Conservation (phyloP, 2,113 vertebrate species). For the Notothenia rossii region DNA sequence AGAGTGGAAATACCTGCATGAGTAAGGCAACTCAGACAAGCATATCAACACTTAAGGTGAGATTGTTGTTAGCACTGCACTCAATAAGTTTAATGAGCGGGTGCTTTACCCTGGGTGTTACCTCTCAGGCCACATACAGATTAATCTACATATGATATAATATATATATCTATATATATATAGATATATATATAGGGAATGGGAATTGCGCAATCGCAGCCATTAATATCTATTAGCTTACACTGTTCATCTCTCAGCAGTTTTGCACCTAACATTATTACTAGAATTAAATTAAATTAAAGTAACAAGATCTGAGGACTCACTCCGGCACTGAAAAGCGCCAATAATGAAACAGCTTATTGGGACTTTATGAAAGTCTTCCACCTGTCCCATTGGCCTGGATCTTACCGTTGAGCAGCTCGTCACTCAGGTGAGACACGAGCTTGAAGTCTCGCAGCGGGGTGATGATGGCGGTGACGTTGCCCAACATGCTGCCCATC, state of each 20-base stretch:
- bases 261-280: no score
- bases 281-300: no score
- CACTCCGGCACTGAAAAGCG: not conserved
- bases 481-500: slow-evolving; percentile 96
- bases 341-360: not conserved
- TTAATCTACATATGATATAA: no score
- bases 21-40: no score
- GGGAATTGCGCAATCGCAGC: not conserved
- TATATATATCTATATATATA: not conserved
- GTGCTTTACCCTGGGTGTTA: no score
- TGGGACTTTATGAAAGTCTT: not conserved
- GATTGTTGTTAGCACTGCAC: no score
- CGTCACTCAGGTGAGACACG: slow-evolving; percentile 83
- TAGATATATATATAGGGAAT: not conserved
- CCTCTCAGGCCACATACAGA: no score
- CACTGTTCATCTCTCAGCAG: no score
- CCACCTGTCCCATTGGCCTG: not conserved
- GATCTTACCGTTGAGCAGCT: slow-evolving; percentile 88
- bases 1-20: no score
- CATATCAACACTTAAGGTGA: no score
- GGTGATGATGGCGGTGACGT: slow-evolving; percentile 90
- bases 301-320: not conserved
- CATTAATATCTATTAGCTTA: no score
- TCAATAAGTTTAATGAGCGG: no score
- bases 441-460: slow-evolving; percentile 88